Evolutionary conservation across 2,797 vertebrate genomes (phyloP).

Genomic region (Tangara arthus): DNA sequence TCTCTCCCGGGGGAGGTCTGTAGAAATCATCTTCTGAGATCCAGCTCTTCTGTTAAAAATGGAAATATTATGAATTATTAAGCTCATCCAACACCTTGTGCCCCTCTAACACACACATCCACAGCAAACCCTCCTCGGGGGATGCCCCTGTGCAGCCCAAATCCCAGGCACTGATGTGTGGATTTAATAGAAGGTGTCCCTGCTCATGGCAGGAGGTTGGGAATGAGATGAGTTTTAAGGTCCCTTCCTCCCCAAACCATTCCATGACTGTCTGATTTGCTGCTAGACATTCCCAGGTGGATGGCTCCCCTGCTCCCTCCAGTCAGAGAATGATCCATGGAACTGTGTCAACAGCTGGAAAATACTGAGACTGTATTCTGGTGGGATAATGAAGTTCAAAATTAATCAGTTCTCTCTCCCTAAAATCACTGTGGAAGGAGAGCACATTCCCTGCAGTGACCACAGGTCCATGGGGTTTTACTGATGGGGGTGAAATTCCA

Average conservation of each 20-base stretch:
- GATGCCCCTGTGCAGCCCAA: background rate
- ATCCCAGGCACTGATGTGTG: background rate
- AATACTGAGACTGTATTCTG: background rate
- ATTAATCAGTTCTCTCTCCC: background rate
- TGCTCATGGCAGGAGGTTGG: background rate
- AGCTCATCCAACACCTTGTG: fast-evolving
- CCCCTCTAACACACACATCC: background rate
- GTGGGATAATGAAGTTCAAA: background rate
- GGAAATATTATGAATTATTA: background rate
- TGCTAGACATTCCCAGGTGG: background rate
- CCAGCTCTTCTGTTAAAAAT: conserved; percentile 82
- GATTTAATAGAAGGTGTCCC: background rate
- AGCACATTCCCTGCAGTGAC: background rate
- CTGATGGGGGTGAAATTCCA: background rate
- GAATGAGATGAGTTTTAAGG: background rate
- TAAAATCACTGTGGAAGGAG: background rate
- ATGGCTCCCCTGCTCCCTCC: background rate
- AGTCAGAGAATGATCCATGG: fast-evolving
- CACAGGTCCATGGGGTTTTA: background rate
- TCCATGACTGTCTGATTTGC: background rate
- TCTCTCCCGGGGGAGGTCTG: conserved; percentile 73
- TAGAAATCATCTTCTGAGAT: conserved; percentile 95
- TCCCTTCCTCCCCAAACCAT: background rate
- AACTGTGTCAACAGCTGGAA: background rate
- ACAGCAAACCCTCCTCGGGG: fast-evolving